Base-by-base conservation (phyloP, 2,797 vertebrate genomes). In the Tenualosa ilisha region DNA sequence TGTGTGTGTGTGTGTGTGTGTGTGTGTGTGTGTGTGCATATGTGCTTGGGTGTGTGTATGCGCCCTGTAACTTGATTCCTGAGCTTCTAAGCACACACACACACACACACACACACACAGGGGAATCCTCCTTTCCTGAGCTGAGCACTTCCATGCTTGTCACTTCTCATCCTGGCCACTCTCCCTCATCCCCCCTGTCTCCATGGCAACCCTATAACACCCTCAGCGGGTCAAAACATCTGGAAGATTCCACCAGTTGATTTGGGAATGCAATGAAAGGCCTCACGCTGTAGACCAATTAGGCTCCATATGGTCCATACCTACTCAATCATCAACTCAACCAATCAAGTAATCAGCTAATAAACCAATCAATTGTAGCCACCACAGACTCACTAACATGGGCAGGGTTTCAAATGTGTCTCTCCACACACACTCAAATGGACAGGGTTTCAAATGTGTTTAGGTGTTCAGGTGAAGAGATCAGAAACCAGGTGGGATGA, bases 121-220 rank as follows among this genome's bases (percentile, higher is more conserved):
- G 37, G 37, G 68, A 75, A 75, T 3, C 68, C 68, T 40, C 31
- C 68, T 75, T 40, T 31, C 68, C 40, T 20, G 31, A 40, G 68
- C 37, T 75, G 31, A 40, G 68, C 68, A 6, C 31, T 75, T 31
- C 40, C 46, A 50, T 17, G 81, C 81, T 43, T 75, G 68, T 75
- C 68, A 75, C 37, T 75, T 75, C 31, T 75, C 68, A 75, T 75
- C 68, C 68, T 6, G 13, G 68, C 31, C 68, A 31, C 68, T 40
- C 68, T 75, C 68, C 68, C 31, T 75, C 68, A 75, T 75, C 68
- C 68, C 68, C 31, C 11, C 13, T 3, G 37, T 75, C 17, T 15
- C 68, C 68, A 75, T 75, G 68, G 68, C 15, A 75, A 75, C 68
- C 31, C 68, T 75, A 75, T 43, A 75, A 75, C 68, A 75, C 68